Evolutionary conservation across 1,140 invertebrate species (phyloP), one percentile per base, ranked within the genome.

Genomic region (Palaemon carinicauda): DNA sequence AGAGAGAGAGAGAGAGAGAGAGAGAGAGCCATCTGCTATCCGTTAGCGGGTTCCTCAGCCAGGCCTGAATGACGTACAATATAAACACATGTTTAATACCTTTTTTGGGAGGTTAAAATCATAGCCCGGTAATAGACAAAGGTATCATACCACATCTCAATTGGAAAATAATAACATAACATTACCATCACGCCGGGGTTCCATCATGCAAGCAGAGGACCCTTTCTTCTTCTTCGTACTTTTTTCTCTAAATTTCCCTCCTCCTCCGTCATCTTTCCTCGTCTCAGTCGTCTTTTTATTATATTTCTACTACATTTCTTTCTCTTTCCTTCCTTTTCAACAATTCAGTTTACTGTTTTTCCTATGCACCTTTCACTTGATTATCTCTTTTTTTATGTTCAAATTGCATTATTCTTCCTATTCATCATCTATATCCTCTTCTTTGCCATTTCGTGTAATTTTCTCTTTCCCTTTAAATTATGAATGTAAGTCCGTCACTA

Each of bases 151-250:
- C 77, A 56, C 77, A 56, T 60, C 52, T 12, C 77, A 24, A 31
- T 56, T 27, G 77, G 77, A 80, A 80, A 53, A 15, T 80, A 54
- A 80, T 80, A 56, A 31, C 60, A 80, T 80, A 80, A 80, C 31
- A 80, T 80, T 80, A 80, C 27, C 77, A 60, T 80, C 77, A 53
- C 52, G 52, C 27, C 29, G n/a, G 14, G 31, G 21, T 29, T 24
- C 65, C 31, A 69, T 69, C 65, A 69, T 27, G 65, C 41, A 41
- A 41, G 41, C 41, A 41, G 41, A 41, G 41, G 41, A 10, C 73
- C 51, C 73, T 21, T 31, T 21, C 73, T 75, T 50, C 27, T 31
- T 21, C 73, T 75, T 50, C 29, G 12, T 5, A 9, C 14, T n/a
- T 41, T 27, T 5, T 31, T 73, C 69, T 15, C 15, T 75, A 33